These are phyloP conservation scores for Andrena praecox DNA, from an alignment of 2,888 invertebrate species.

Conservation along the genomic window DNA sequence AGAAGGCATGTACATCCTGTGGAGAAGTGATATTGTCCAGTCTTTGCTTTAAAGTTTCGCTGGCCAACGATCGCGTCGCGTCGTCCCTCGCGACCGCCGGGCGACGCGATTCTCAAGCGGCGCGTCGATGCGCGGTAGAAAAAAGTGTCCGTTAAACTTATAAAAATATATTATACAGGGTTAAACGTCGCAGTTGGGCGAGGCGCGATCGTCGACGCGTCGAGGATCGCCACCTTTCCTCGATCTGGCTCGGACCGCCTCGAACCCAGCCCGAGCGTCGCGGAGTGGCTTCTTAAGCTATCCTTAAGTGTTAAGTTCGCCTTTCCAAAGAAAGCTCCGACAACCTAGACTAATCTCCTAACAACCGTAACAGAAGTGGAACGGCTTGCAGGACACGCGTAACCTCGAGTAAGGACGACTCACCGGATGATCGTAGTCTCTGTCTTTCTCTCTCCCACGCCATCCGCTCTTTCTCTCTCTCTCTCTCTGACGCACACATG, in stretches of 20 bases:
- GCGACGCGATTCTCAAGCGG: conserved; percentile 29
- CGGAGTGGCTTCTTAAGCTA: conserved; percentile 44
- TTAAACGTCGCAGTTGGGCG: conserved; percentile 41
- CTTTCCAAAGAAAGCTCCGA: conserved; percentile 40
- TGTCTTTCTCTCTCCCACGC: conserved; percentile 42
- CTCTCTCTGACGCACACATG: not conserved
- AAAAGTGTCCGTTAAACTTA: conserved; percentile 61
- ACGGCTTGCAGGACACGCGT: conserved; percentile 61
- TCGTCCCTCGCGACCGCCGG: not conserved
- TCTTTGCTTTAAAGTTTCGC: conserved; percentile 52
- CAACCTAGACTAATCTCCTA: conserved; percentile 56
- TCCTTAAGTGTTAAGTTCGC: conserved; percentile 60
- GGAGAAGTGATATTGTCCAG: conserved; percentile 67
- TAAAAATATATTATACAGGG: conserved; percentile 73
- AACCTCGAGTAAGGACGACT: conserved; percentile 52
- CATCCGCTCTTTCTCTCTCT: not conserved
- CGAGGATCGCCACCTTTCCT: conserved; percentile 14
- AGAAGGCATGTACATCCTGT: conserved; percentile 57
- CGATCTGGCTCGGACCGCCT: not conserved
- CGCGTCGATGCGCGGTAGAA: conserved; percentile 36
- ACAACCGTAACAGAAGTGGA: conserved; percentile 67
- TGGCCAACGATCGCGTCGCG: conserved; percentile 43
- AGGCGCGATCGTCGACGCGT: conserved; percentile 27
- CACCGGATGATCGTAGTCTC: conserved; percentile 46
- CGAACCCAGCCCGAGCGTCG: conserved; percentile 32